These are phyloP conservation scores for Drosophila phalerata DNA, from an alignment of 2,888 invertebrate genomes.

Conservation along the genomic window DNA sequence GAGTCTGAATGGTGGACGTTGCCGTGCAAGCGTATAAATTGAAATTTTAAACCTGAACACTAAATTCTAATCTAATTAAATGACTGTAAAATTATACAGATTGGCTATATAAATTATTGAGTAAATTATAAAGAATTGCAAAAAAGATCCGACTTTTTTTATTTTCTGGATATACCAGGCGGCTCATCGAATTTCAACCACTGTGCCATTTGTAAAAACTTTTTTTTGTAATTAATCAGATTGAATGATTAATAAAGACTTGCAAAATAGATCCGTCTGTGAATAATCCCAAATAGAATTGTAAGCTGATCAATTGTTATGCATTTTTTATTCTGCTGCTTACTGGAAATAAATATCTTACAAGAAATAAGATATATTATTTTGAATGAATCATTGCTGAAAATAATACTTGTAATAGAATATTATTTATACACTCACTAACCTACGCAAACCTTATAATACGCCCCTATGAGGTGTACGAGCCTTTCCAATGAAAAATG, in stretches of 20 bases:
- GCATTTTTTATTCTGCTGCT: background rate
- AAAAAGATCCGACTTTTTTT: background rate
- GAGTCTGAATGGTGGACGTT: constrained; percentile 43
- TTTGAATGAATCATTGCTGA: background rate
- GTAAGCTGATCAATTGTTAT: background rate
- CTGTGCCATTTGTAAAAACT: background rate
- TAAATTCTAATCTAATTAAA: background rate
- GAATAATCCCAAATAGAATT: background rate
- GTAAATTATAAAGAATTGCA: constrained; percentile 8
- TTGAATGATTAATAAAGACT: background rate
- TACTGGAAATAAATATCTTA: background rate
- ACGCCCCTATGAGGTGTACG: background rate
- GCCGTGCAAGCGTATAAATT: constrained; percentile 60
- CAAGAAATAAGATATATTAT: background rate
- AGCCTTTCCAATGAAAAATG: background rate
- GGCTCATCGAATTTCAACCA: too few relatives aligned
- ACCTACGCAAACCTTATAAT: background rate
- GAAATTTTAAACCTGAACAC: background rate
- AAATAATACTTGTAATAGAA: background rate
- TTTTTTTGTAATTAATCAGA: constrained; percentile 4
- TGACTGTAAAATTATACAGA: background rate
- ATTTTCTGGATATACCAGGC: too few relatives aligned
- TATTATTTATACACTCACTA: background rate
- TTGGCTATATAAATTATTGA: constrained; percentile 10
- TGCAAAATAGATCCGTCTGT: too few relatives aligned